These are phyloP conservation scores for Chrysaora quinquecirrha DNA, from an alignment of 30 jellyfish, hydroid and myxozoan species.

Conservation along the genomic window DNA sequence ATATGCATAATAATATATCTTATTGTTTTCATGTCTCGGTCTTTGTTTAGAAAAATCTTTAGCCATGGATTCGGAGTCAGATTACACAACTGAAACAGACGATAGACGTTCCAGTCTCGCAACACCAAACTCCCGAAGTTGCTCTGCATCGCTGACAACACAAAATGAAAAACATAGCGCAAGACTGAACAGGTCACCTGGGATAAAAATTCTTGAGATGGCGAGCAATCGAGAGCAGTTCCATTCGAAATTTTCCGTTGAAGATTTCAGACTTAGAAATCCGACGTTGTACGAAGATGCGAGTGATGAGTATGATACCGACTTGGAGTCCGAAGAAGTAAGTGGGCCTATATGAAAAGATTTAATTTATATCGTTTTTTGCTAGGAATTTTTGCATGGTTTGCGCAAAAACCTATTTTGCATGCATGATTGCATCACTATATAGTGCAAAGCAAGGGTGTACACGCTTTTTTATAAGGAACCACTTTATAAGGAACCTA, in stretches of 20 bases:
- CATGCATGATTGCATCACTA: too few species aligned
- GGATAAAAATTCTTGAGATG: constrained; percentile 55
- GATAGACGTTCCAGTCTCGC: neutral
- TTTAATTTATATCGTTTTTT: too few species aligned
- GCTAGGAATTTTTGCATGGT: too few species aligned
- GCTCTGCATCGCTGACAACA: constrained; percentile 24
- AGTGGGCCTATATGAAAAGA: too few species aligned
- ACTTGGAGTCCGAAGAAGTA: constrained; percentile 59
- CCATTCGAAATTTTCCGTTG: constrained; percentile 37
- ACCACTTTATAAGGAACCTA: too few species aligned
- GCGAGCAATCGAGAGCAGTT: constrained; percentile 34
- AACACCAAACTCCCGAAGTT: neutral
- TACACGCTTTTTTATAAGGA: too few species aligned
- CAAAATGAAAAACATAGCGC: constrained; percentile 10
- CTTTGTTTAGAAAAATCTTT: neutral
- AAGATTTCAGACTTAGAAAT: constrained; percentile 38
- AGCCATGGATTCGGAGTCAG: constrained; percentile 7
- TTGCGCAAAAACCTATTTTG: too few species aligned
- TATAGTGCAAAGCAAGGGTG: too few species aligned
- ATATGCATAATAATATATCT: neutral
- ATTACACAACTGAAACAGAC: neutral
- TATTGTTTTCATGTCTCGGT: neutral
- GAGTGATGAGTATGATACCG: constrained; percentile 66
- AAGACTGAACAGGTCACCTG: constrained; percentile 50
- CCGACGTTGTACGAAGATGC: constrained; percentile 43